phyloP scores from a whole-genome alignment of 2,888 invertebrate genomes.

The Philhelius pedissequus region DNA sequence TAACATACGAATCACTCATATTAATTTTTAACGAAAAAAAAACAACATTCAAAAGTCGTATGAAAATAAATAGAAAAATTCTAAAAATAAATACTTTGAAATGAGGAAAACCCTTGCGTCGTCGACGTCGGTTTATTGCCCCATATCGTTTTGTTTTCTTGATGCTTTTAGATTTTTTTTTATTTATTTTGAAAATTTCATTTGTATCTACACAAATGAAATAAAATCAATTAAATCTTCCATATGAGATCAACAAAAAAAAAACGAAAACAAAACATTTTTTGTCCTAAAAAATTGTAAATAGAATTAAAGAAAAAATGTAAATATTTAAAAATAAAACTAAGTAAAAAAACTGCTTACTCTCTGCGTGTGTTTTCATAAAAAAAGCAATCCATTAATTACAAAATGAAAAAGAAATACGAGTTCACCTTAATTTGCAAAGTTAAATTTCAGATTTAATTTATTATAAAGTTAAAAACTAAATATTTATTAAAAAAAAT shows the following conservation, averaged over 20 bases:
- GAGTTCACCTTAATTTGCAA: conserved; percentile 62
- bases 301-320: conserved; percentile 67
- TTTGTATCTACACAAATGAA: conserved; percentile 58
- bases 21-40: conserved; percentile 4
- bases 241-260: conserved; percentile 64
- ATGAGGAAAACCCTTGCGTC: conserved; percentile 2
- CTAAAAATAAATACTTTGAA: conserved; percentile 26
- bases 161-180: conserved; percentile 17
- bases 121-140: not conserved
- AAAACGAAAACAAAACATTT: conserved; percentile 30
- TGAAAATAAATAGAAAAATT: conserved; percentile 14
- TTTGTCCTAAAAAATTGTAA: conserved; percentile 59
- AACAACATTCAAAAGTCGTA: not conserved
- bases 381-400: conserved; percentile 70
- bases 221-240: conserved; percentile 73
- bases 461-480: conserved; percentile 54
- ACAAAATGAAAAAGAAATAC: conserved; percentile 14
- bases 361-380: conserved; percentile 72
- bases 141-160: conserved; percentile 18
- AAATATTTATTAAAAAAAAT: conserved; percentile 54
- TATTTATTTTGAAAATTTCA: conserved; percentile 54
- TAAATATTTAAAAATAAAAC: conserved; percentile 50
- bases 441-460: conserved; percentile 63
- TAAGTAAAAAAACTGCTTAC: conserved; percentile 58
- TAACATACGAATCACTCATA: conserved; percentile 32